Evolutionary conservation across 2,797 vertebrate genomes (phyloP).

Genomic region (Chrosomus eos): DNA sequence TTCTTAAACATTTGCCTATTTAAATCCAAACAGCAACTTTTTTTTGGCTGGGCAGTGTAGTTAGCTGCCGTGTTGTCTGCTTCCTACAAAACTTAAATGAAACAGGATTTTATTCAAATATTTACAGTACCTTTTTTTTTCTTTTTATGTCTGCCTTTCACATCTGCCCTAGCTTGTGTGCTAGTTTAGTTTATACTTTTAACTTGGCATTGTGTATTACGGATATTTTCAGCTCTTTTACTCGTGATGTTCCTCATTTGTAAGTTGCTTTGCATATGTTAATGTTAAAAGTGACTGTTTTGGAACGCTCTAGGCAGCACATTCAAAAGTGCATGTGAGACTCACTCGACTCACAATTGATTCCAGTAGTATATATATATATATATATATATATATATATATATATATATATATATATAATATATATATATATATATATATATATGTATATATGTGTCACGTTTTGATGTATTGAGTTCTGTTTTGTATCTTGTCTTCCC

Average conservation of each 20-base stretch:
- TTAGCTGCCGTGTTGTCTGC: not conserved
- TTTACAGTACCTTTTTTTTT: not conserved
- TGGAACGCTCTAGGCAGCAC: not conserved
- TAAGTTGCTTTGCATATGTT: constrained; percentile 10
- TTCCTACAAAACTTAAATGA: not conserved
- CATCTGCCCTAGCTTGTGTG: not conserved
- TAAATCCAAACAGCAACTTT: too few relatives aligned
- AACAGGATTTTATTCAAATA: not conserved
- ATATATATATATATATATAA: too few relatives aligned
- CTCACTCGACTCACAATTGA: not conserved
- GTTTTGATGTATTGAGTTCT: too few relatives aligned
- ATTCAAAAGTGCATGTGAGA: not conserved
- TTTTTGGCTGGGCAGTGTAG: too few relatives aligned
- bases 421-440: too few relatives aligned
- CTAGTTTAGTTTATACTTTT: not conserved
- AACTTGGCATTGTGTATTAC: not conserved
- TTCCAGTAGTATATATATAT: too few relatives aligned
- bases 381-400: too few relatives aligned
- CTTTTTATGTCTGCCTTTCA: not conserved
- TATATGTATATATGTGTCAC: too few relatives aligned
- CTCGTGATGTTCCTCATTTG: not conserved
- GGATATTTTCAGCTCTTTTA: not conserved
- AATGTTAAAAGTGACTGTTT: not conserved
- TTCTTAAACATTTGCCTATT: too few relatives aligned
- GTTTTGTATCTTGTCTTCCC: too few relatives aligned